A percentile compares a stretch with the other conserved stretches of the same genome.
Evolutionary conservation across 1,140 invertebrate genomes (phyloP).

Genomic region (Pseudoatta argentina): DNA sequence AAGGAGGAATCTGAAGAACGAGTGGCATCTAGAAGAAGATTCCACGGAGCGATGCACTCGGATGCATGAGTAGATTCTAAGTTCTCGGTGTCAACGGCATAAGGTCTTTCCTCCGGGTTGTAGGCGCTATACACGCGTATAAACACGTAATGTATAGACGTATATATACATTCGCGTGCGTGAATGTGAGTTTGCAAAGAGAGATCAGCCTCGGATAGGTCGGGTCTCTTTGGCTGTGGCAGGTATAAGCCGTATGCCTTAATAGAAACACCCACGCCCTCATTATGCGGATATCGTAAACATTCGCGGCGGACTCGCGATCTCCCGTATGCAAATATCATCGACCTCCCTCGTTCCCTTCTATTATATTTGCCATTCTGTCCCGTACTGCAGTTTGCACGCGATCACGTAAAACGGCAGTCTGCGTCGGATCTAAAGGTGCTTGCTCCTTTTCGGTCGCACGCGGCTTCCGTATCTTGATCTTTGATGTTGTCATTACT

Average conservation of each 20-base stretch:
- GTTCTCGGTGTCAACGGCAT: constrained; percentile 39
- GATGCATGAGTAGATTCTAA: constrained; percentile 42
- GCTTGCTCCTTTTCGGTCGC: constrained; percentile 45
- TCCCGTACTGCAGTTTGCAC: constrained; percentile 70
- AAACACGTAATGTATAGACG: neutral
- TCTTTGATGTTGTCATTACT: constrained; percentile 1
- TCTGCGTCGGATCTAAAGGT: constrained; percentile 1
- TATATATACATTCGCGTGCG: neutral
- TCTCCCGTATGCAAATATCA: constrained; percentile 75
- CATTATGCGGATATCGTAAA: constrained; percentile 79
- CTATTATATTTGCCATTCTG: constrained; percentile 43
- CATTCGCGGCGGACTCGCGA: constrained; percentile 65
- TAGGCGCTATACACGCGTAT: neutral
- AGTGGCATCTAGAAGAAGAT: constrained; percentile 44
- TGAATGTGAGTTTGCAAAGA: constrained; percentile 29
- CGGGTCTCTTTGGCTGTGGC: constrained; percentile 19
- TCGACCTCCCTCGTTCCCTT: constrained; percentile 58
- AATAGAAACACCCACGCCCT: constrained; percentile 79
- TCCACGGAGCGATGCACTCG: constrained; percentile 35
- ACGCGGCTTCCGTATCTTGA: constrained; percentile 3
- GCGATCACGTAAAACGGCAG: constrained; percentile 74
- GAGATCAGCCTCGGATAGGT: constrained; percentile 68
- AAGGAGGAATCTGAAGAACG: constrained; percentile 33
- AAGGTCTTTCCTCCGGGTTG: constrained; percentile 7
- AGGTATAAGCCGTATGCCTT: constrained; percentile 65